These are phyloP conservation scores for Catocala sponsa DNA, from an alignment of 2,888 invertebrate genomes.

Conservation along the genomic window DNA sequence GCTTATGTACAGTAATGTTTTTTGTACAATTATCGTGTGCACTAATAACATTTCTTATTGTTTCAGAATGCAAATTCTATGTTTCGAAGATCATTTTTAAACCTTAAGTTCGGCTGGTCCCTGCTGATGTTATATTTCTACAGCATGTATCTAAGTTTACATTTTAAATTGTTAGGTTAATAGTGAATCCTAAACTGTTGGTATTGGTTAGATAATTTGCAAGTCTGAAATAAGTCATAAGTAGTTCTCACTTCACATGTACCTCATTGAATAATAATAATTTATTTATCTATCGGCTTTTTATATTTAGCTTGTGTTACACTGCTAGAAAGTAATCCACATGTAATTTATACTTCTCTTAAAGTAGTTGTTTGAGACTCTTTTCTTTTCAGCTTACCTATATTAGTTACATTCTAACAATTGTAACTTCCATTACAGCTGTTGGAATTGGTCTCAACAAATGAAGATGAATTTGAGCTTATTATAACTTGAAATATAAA, in stretches of 20 bases:
- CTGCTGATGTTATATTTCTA: conserved; percentile 74
- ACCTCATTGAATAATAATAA: conserved; percentile 9
- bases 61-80: conserved; percentile 72
- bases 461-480: no score
- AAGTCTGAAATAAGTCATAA: conserved; percentile 34
- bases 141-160: conserved; percentile 66
- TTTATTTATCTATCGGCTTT: background rate
- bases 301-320: no score
- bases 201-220: conserved; percentile 21
- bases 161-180: conserved; percentile 52
- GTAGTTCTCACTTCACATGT: conserved; percentile 24
- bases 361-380: no score
- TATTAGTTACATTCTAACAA: no score
- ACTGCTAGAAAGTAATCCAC: no score
- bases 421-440: no score
- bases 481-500: no score
- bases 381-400: no score
- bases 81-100: conserved; percentile 64
- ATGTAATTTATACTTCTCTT: no score
- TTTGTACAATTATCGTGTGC: no score
- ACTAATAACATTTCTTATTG: conserved; percentile 33
- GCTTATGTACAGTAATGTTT: no score
- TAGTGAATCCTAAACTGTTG: conserved; percentile 4
- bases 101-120: conserved; percentile 73
- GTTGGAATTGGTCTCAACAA: no score